A percentile compares a stretch with the other conserved stretches of the same genome.
These are phyloP conservation scores for Opisthograptis luteolata DNA, from an alignment of 2,888 invertebrate species.

Conservation along the genomic window DNA sequence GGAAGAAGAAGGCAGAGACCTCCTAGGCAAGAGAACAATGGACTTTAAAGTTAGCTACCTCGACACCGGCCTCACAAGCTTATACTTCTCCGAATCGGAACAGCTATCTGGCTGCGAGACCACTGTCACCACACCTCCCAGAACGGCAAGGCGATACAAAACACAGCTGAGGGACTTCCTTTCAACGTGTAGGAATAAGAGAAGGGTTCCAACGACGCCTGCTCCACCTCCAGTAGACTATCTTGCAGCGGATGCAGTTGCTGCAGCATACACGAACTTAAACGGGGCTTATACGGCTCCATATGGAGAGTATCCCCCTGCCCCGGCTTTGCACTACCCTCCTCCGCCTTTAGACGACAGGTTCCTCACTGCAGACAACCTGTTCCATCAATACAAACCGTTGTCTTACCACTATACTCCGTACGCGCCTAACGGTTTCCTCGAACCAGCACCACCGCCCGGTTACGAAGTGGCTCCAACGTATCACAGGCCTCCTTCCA, in stretches of 20 bases:
- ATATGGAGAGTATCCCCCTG: constrained; percentile 89
- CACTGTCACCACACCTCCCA: constrained; percentile 87
- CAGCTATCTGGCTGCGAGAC: constrained; percentile 87
- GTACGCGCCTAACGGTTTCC: constrained; percentile 92
- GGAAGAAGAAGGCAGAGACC: constrained; percentile 99
- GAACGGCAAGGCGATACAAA: constrained; percentile 95
- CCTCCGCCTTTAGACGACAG: constrained; percentile 86
- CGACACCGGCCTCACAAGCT: constrained; percentile 95
- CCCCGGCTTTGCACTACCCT: constrained; percentile 88
- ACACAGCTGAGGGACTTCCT: constrained; percentile 96
- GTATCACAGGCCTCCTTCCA: constrained; percentile 86
- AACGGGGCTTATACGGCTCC: constrained; percentile 92
- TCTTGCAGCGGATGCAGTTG: constrained; percentile 87
- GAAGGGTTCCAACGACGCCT: constrained; percentile 85
- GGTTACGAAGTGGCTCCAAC: constrained; percentile 85
- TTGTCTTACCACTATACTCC: constrained; percentile 91
- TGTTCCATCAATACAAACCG: constrained; percentile 96
- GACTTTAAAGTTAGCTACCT: constrained; percentile 99
- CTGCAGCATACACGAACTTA: constrained; percentile 91
- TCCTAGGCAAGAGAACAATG: constrained; percentile 98
- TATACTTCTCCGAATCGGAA: constrained; percentile 95
- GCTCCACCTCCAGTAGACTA: constrained; percentile 88
- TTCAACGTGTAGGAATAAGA: constrained; percentile 94
- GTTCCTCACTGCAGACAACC: constrained; percentile 92
- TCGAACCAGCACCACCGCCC: constrained; percentile 88